A percentile compares a stretch with the other conserved stretches of the same genome.
Evolutionary conservation across 2,797 vertebrate genomes (phyloP).

Genomic region (Anisognathus igniventris): DNA sequence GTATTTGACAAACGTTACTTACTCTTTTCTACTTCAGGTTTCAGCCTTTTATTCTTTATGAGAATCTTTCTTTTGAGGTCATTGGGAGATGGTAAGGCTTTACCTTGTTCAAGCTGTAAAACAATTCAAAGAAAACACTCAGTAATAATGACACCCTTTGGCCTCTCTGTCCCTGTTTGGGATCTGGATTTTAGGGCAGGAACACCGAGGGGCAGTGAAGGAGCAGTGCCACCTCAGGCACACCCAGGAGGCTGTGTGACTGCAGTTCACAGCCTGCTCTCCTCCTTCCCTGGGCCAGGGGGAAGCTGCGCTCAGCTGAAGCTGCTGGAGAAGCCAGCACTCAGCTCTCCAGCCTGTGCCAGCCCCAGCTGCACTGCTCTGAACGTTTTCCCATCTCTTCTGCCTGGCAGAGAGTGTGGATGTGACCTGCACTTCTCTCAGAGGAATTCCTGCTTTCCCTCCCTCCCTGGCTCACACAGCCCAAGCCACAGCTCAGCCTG

Average conservation of each 20-base stretch:
- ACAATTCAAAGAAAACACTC: slow-evolving; percentile 10
- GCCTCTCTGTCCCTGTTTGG: background rate
- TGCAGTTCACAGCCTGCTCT: background rate
- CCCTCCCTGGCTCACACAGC: background rate
- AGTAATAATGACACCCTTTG: background rate
- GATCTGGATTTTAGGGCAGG: background rate
- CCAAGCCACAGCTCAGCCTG: background rate
- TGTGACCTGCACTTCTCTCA: background rate
- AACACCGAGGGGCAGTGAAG: background rate
- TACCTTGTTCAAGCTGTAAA: slow-evolving; percentile 88
- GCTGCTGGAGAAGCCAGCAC: background rate
- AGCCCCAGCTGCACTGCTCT: background rate
- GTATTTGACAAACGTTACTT: slow-evolving; percentile 57
- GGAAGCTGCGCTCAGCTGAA: background rate
- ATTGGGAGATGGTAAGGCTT: slow-evolving; percentile 88
- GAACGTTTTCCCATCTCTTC: background rate
- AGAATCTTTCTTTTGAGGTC: slow-evolving; percentile 97
- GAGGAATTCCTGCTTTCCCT: background rate
- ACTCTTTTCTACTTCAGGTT: slow-evolving; percentile 98
- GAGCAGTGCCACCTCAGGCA: background rate
- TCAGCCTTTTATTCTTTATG: slow-evolving; percentile 98
- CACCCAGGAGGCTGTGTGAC: background rate
- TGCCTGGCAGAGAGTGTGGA: background rate
- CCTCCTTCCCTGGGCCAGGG: background rate
- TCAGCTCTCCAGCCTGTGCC: background rate